phyloP scores from a whole-genome alignment of 2,888 invertebrate genomes.

The Allacma fusca region DNA sequence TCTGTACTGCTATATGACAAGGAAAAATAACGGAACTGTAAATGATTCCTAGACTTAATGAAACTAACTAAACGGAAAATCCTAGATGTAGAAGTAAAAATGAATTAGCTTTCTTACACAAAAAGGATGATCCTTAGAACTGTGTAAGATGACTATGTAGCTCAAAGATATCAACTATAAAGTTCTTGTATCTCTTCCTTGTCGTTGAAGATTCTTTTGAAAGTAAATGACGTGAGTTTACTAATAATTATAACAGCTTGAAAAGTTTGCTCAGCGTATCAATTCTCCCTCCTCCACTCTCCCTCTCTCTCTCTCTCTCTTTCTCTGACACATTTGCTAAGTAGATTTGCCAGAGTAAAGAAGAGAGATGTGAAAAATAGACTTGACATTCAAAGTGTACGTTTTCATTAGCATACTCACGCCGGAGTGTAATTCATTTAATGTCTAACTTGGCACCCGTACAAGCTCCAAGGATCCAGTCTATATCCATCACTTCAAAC shows the following conservation, averaged over 20 bases:
- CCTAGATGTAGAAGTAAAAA: not conserved
- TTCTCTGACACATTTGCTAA: constrained; percentile 20
- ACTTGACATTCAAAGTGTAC: constrained; percentile 38
- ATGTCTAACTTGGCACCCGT: constrained; percentile 34
- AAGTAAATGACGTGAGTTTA: constrained; percentile 18
- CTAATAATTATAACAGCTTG: constrained; percentile 23
- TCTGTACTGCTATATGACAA: not conserved
- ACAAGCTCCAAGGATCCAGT: not conserved
- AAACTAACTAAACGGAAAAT: not conserved
- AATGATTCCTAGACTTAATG: not conserved
- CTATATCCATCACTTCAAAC: constrained; percentile 1
- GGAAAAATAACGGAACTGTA: not conserved
- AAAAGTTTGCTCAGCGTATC: constrained; percentile 3
- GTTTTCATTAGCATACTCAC: constrained; percentile 36
- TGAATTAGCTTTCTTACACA: not conserved
- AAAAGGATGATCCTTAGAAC: too few relatives aligned
- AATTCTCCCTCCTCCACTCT: not conserved
- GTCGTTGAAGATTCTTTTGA: not conserved
- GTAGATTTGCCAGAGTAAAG: constrained; percentile 21
- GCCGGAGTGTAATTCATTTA: constrained; percentile 38
- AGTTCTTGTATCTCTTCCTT: not conserved
- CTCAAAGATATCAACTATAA: too few relatives aligned
- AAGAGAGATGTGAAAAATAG: constrained; percentile 30
- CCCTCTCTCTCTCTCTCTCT: not conserved
- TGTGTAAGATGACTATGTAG: too few relatives aligned